phyloP scores from a whole-genome alignment of 2,888 invertebrate genomes.

The Stenurella melanura region DNA sequence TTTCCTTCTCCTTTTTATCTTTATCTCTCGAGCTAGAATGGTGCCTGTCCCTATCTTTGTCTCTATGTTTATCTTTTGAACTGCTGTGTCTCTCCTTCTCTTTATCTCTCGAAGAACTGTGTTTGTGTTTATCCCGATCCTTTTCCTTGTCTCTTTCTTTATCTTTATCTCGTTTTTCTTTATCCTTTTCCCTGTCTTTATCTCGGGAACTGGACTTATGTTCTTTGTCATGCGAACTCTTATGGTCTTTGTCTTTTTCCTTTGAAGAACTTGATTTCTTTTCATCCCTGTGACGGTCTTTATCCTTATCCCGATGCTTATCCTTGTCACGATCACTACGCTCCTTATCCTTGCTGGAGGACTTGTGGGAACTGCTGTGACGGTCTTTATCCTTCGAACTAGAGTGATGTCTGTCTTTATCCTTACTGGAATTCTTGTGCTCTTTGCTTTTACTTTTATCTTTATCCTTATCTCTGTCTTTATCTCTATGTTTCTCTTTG shows the following conservation, averaged over 20 bases:
- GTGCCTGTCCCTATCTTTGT: conserved; percentile 64
- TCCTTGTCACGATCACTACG: conserved; percentile 68
- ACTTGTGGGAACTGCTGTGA: conserved; percentile 67
- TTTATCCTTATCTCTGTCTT: conserved; percentile 72
- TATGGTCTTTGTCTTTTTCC: conserved; percentile 65
- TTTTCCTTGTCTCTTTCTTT: conserved; percentile 72
- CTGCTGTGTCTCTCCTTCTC: conserved; percentile 71
- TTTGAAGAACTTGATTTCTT: conserved; percentile 69
- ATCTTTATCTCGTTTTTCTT: conserved; percentile 64
- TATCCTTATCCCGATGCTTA: conserved; percentile 61
- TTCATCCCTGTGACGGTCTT: conserved; percentile 69
- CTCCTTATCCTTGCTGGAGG: conserved; percentile 72
- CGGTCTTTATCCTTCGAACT: conserved; percentile 78
- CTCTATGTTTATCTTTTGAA: conserved; percentile 71
- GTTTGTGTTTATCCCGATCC: conserved; percentile 65
- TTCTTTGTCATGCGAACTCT: conserved; percentile 67
- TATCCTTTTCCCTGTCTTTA: conserved; percentile 65
- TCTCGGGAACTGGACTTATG: conserved; percentile 63
- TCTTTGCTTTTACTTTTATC: conserved; percentile 69
- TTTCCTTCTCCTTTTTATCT: conserved; percentile 75
- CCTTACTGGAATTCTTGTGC: conserved; percentile 67
- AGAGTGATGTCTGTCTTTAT: conserved; percentile 80
- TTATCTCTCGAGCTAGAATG: conserved; percentile 75
- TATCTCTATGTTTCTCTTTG: conserved; percentile 78
- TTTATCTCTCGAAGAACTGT: conserved; percentile 66